Evolutionary conservation across 2,113 vertebrate genomes (phyloP).

Genomic region (Cryptoleucopteryx plumbea): DNA sequence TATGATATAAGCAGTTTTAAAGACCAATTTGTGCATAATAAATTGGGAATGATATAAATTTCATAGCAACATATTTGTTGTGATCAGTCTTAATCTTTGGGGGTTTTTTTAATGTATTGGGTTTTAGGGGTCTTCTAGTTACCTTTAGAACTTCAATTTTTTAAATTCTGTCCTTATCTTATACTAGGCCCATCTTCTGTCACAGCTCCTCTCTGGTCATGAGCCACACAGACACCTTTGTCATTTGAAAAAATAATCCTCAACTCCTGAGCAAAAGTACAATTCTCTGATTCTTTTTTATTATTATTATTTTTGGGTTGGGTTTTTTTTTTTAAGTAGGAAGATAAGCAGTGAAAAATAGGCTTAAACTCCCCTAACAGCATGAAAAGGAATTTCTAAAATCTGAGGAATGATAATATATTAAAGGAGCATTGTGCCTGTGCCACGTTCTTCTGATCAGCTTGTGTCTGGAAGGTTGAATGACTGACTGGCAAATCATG

Average conservation of each 20-base stretch:
- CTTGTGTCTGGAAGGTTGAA: background rate
- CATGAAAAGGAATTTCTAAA: background rate
- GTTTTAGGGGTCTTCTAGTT: slow-evolving; percentile 48
- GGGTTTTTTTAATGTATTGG: background rate
- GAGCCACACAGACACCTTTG: slow-evolving; percentile 14
- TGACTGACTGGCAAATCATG: background rate
- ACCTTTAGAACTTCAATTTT: background rate
- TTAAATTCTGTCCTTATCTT: slow-evolving; percentile 29
- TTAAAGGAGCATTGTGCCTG: background rate
- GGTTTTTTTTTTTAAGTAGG: background rate
- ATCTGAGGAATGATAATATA: background rate
- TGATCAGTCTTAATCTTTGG: slow-evolving; percentile 51
- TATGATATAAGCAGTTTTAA: slow-evolving; percentile 69
- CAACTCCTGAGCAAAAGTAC: background rate
- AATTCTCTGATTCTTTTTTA: background rate
- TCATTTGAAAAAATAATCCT: background rate
- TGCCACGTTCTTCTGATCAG: background rate
- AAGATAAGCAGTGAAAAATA: slow-evolving; percentile 36
- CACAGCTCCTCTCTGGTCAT: background rate
- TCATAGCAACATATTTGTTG: slow-evolving; percentile 63
- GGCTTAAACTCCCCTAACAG: background rate
- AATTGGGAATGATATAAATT: slow-evolving; percentile 74
- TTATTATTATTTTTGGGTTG: too few relatives aligned
- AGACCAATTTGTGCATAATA: slow-evolving; percentile 77
- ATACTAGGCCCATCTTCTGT: background rate